phyloP scores from a whole-genome alignment of 2,113 vertebrate species.

The Ailuropoda melanoleuca region DNA sequence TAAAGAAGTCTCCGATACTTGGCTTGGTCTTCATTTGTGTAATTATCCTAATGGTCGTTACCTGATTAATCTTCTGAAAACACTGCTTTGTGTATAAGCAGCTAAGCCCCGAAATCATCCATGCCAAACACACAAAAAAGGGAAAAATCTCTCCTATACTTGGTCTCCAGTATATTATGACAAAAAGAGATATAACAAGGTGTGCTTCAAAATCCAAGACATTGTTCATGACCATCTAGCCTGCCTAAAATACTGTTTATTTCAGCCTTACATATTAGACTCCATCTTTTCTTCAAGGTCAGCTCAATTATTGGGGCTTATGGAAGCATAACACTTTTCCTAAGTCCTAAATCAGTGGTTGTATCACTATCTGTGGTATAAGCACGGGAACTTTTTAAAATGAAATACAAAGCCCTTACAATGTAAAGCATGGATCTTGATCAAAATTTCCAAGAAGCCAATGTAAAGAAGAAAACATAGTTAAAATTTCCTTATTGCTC shows the following conservation, averaged over 20 bases:
- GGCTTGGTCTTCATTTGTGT: background rate
- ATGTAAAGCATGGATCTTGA: background rate
- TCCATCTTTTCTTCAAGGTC: background rate
- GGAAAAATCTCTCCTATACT: background rate
- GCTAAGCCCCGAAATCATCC: background rate
- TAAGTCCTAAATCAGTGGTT: background rate
- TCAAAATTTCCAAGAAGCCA: background rate
- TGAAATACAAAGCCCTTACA: background rate
- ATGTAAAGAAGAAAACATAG: background rate
- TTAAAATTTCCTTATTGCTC: background rate
- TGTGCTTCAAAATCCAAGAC: background rate
- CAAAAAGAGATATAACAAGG: background rate
- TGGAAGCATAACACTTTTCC: background rate
- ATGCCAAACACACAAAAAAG: background rate
- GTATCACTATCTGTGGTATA: background rate
- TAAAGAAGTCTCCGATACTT: background rate
- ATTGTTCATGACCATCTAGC: background rate
- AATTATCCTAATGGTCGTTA: background rate
- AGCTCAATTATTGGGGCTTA: background rate
- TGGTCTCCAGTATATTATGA: background rate
- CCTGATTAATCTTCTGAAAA: background rate
- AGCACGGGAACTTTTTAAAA: background rate
- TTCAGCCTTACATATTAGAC: background rate
- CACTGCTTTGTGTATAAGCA: background rate
- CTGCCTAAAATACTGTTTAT: background rate